Percentiles rank a stretch among this genome's conserved stretches.
Conservation (phyloP, 2,113 vertebrate genomes). For the Rhynchomys soricoides region DNA sequence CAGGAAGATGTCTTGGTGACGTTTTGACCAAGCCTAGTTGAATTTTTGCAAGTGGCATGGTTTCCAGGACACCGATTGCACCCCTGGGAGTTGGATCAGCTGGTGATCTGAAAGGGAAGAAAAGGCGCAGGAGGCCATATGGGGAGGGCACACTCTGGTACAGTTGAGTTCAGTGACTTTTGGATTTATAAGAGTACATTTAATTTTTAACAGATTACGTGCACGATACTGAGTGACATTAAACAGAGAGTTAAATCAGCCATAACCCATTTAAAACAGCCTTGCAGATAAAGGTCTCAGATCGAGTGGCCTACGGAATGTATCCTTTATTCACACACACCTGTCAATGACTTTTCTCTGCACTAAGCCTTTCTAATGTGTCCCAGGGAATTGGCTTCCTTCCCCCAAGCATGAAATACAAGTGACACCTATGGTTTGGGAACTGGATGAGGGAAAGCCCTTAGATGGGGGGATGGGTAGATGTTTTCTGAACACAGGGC, state of each 20-base stretch:
- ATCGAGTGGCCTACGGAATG: conserved; percentile 66
- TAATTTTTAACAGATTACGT: conserved; percentile 79
- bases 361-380: conserved; percentile 51
- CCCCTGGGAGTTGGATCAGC: background rate
- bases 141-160: background rate
- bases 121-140: background rate
- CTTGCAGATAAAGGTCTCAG: conserved; percentile 74
- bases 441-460: background rate
- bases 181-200: conserved; percentile 67
- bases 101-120: background rate
- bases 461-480: background rate
- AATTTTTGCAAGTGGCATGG: background rate
- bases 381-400: background rate
- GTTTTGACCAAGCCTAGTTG: background rate
- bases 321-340: conserved; percentile 69
- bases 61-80: background rate
- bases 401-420: conserved; percentile 25
- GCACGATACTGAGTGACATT: conserved; percentile 71
- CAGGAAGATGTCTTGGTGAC: background rate
- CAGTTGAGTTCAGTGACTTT: conserved; percentile 51
- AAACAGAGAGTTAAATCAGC: conserved; percentile 77
- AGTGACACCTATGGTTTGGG: conserved; percentile 22
- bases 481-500: background rate
- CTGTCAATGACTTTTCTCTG: conserved; percentile 69
- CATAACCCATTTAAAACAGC: conserved; percentile 70